Base-by-base conservation (phyloP, 92 coral and sea anemone genomes). In the Actinernus sp. region DNA sequence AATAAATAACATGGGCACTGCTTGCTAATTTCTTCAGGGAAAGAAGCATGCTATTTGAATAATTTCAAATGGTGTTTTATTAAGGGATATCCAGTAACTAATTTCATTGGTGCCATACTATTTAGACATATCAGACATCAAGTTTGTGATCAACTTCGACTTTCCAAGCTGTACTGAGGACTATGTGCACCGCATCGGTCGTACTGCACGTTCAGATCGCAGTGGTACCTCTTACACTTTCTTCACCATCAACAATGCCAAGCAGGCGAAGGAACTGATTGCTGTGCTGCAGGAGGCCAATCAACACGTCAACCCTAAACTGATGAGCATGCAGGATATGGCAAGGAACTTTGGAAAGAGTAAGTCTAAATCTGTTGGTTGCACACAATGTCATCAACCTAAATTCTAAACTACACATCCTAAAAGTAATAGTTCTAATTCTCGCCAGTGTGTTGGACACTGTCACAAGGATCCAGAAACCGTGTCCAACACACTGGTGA, bases 131-230 rank as follows among this genome's bases (percentile, higher is more conserved):
- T 69, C 93, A 20, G 99, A 95, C 80, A 95, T 95, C 86, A 95
- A 95, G 82, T 95, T 95, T 60, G 99, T 95, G 54, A 95, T 95
- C 92, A 95, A 95, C 89, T 88, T 95, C 23, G 99, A 95, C 85
- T 95, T 90, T 74, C 99, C 99, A 33, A 91, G 90, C 48, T 95
- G 94, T 28, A 90, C 97, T 31, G 99, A 95, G 52, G 99, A 95
- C 75, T 95, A 95, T 60, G 92, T 95, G 56, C 99, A 95, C 68
- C 97, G 99, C 57, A 95, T 95, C 68, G 99, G 99, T 23, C 82
- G 99, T 46, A 95, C 99, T 28, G 99, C 99, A 4, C 89, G 99
- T 36, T 95, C 99, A 8, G 95, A 95, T 49, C 88, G 99, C 32
- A 87, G 92, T 34, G 99, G 99, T 10, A 95, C 99, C 1, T 93